These are phyloP conservation scores for Hycleus cichorii DNA, from an alignment of 1,140 invertebrate species.

Conservation along the genomic window DNA sequence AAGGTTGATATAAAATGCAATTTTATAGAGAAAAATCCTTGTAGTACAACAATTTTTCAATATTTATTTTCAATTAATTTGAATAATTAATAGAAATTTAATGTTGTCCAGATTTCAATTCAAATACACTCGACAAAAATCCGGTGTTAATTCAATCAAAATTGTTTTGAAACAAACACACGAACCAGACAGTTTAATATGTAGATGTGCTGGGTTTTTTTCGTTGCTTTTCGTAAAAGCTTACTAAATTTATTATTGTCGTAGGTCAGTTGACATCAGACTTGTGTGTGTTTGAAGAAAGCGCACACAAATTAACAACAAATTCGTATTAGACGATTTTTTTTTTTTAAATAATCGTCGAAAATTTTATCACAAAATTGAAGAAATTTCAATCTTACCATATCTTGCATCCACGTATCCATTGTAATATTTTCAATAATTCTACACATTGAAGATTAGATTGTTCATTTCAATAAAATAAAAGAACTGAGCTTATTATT, in stretches of 20 bases:
- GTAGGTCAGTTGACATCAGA: constrained; percentile 9
- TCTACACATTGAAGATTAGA: constrained; percentile 3
- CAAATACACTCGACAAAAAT: too few relatives aligned
- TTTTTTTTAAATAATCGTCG: too few relatives aligned
- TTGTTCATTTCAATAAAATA: too few relatives aligned
- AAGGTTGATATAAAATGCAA: constrained; percentile 24
- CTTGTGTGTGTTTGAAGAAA: background rate
- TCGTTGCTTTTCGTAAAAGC: constrained; percentile 2
- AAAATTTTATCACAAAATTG: too few relatives aligned
- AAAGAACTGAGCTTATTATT: too few relatives aligned
- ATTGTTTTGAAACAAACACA: background rate
- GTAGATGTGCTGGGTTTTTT: constrained; percentile 1
- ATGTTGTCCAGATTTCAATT: background rate
- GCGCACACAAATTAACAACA: background rate
- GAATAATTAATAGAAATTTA: background rate
- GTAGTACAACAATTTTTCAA: background rate
- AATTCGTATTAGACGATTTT: too few relatives aligned
- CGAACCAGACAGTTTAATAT: too few relatives aligned
- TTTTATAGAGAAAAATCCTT: constrained; percentile 4
- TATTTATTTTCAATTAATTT: background rate
- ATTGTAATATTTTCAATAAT: constrained; percentile 5
- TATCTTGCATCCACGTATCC: constrained; percentile 13
- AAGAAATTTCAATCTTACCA: background rate
- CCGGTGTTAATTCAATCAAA: background rate
- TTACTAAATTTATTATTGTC: constrained; percentile 4